Conservation (phyloP, 2,888 invertebrate genomes). For the Apamea sordens region DNA sequence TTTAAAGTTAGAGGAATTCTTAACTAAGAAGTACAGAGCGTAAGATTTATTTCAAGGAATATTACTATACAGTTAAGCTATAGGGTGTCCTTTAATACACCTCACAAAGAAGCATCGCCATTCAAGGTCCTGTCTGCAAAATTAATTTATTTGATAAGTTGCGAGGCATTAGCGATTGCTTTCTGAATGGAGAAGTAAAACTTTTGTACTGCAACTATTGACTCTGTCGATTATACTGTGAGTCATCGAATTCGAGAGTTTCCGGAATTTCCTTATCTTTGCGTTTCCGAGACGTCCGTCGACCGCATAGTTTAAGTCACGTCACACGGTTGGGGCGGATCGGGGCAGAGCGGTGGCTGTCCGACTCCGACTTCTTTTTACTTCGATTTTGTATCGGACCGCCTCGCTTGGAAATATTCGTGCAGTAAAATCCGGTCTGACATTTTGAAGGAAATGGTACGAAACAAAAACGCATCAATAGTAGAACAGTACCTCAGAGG, state of each 20-base stretch:
- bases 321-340: neutral
- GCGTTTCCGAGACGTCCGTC: conserved; percentile 1
- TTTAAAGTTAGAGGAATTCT: neutral
- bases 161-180: conserved; percentile 13
- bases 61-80: conserved; percentile 1
- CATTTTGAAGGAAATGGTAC: conserved; percentile 7
- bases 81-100: neutral
- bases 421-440: conserved; percentile 25
- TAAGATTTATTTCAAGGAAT: conserved; percentile 20
- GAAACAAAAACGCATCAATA: conserved; percentile 28
- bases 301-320: neutral
- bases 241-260: conserved; percentile 3
- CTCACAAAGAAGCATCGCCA: conserved; percentile 4
- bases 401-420: neutral
- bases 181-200: conserved; percentile 2
- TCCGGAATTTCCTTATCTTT: conserved; percentile 19
- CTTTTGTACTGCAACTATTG: conserved; percentile 26
- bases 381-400: conserved; percentile 4
- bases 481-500: neutral
- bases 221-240: conserved; percentile 1
- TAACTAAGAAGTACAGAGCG: neutral
- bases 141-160: conserved; percentile 31
- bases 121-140: conserved; percentile 5
- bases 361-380: conserved; percentile 20
- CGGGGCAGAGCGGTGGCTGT: neutral